phyloP scores from a whole-genome alignment of 1,140 invertebrate species.

The Zaprionus nigranus region DNA sequence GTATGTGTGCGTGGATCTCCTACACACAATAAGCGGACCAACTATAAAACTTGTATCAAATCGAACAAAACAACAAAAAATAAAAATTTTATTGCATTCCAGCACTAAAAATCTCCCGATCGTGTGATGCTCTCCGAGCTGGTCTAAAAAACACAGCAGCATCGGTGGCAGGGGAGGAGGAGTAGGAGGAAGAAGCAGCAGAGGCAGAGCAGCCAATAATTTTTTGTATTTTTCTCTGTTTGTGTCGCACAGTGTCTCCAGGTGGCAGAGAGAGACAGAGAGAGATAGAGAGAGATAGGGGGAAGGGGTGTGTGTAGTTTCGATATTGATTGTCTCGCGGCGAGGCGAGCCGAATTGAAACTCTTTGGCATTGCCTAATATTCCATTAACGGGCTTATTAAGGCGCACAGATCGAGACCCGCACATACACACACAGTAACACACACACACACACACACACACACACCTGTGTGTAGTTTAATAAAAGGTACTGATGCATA shows the following conservation, averaged over 20 bases:
- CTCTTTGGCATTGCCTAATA: conserved; percentile 82
- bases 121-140: conserved; percentile 64
- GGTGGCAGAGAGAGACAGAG: conserved; percentile 39
- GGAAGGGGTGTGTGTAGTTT: conserved; percentile 31
- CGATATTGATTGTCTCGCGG: conserved; percentile 55
- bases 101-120: conserved; percentile 81
- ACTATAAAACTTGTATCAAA: conserved; percentile 83
- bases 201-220: conserved; percentile 36
- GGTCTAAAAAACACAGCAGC: conserved; percentile 39
- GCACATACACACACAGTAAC: conserved; percentile 52
- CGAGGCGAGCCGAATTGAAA: conserved; percentile 56
- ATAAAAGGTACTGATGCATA: conserved; percentile 83
- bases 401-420: conserved; percentile 63
- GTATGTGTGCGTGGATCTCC: conserved; percentile 44
- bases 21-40: conserved; percentile 79
- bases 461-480: conserved; percentile 62
- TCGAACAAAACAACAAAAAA: conserved; percentile 81
- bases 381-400: conserved; percentile 82
- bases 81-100: conserved; percentile 81
- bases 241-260: conserved; percentile 63
- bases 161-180: conserved; percentile 20
- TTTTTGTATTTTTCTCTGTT: conserved; percentile 48
- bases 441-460: conserved; percentile 10
- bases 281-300: neutral
- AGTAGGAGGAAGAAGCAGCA: conserved; percentile 20